Evolutionary conservation across 2,888 invertebrate species (phyloP), one percentile per base, ranked within the genome.

Genomic region (Diaperis boleti): DNA sequence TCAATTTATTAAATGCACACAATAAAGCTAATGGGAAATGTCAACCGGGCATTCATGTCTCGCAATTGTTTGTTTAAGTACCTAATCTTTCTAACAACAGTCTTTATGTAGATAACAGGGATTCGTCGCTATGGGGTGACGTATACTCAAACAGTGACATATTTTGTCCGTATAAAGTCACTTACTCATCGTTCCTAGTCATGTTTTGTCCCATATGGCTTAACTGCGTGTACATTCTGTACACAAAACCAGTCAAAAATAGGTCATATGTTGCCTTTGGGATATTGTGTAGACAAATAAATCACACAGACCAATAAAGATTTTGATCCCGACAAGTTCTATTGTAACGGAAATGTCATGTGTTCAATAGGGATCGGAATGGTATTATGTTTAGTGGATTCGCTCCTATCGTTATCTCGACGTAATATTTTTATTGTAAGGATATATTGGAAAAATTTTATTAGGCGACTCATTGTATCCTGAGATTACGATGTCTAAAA

Each of bases 271-370:
- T 64, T 66, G 60, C 57, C 67, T 67, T 49, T 44, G 59, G 65
- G 56, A 64, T 59, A 62, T 59, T 62, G 57, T 57, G 45, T 55
- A 55, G 66, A 68, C 64, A 62, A 67, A 69, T 69, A 69, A 69
- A 69, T 69, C 69, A 68, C 59, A 18, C 44, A 44, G 44, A 61
- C 62, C 68, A 67, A 68, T 68, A 67, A 65, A 69, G 66, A 65
- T 68, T 68, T 64, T 61, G 64, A 68, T 68, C 59, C 66, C 26
- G 61, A 64, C 67, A 67, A 67, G 69, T 69, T 59, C 62, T 42
- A 65, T 62, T 62, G 62, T 62, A 49, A 62, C 62, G 62, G 47
- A 45, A 56, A 62, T 49, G 62, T 56, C 62, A 62, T 61, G 61
- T 61, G 61, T 54, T 61, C 54, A 45, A 55, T 62, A 56, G 55